These are phyloP conservation scores for Odontocerum albicorne DNA, from an alignment of 2,888 invertebrate genomes.

Conservation along the genomic window DNA sequence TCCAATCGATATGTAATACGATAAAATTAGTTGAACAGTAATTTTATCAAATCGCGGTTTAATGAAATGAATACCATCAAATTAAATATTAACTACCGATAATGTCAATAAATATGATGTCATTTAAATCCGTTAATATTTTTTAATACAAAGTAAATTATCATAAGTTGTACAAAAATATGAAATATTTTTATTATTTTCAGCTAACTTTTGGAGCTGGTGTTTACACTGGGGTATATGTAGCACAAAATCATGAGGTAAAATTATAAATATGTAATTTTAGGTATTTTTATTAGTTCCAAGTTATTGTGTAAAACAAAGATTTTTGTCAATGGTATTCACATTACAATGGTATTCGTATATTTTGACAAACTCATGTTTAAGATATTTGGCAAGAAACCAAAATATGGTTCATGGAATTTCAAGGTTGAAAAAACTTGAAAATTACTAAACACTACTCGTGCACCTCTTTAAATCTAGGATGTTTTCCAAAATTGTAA, in stretches of 20 bases:
- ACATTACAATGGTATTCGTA: not conserved
- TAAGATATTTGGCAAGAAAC: not conserved
- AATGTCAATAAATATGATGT: not conserved
- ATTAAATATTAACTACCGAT: not conserved
- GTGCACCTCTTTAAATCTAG: too few relatives aligned
- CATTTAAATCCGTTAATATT: not conserved
- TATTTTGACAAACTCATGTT: not conserved
- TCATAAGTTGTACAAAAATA: too few relatives aligned
- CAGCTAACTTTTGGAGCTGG: conserved; percentile 71
- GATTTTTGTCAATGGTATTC: not conserved
- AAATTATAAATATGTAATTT: not conserved
- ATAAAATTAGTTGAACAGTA: too few relatives aligned
- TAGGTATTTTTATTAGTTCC: not conserved
- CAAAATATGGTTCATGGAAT: not conserved
- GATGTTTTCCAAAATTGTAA: too few relatives aligned
- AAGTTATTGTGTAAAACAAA: too few relatives aligned
- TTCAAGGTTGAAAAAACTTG: not conserved
- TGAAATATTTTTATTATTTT: conserved; percentile 46
- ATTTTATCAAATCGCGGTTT: too few relatives aligned
- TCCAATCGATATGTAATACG: too few relatives aligned
- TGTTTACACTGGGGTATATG: conserved; percentile 71
- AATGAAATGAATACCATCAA: too few relatives aligned
- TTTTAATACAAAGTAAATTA: too few relatives aligned
- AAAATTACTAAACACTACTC: too few relatives aligned
- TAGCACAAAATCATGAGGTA: conserved; percentile 78